Conservation (phyloP, 1,140 invertebrate species). For the Drosophila yakuba region DNA sequence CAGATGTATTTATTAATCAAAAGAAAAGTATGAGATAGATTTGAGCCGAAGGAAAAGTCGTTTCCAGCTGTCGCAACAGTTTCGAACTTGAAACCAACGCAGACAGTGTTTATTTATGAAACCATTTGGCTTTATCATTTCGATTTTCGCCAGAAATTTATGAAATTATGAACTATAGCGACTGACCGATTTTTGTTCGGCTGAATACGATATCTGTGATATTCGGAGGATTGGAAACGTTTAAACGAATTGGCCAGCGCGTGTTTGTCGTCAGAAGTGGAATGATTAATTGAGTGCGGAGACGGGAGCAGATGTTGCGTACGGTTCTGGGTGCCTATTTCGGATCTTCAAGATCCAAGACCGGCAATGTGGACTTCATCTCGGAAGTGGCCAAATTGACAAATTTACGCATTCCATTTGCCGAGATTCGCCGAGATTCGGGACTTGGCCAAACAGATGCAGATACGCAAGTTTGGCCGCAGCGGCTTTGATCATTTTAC, state of each 20-base stretch:
- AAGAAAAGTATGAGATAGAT: conserved; percentile 14
- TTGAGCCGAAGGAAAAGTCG: conserved; percentile 22
- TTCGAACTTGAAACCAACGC: conserved; percentile 39
- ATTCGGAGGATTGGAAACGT: conserved; percentile 17
- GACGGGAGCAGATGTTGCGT: conserved; percentile 47
- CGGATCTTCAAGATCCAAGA: neutral
- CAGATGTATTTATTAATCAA: conserved; percentile 33
- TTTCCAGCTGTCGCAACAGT: conserved; percentile 64
- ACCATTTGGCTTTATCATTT: conserved; percentile 54
- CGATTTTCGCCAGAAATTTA: conserved; percentile 33
- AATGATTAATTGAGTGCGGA: conserved; percentile 61
- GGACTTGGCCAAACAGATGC: conserved; percentile 32
- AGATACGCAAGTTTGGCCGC: conserved; percentile 41
- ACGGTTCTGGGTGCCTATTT: conserved; percentile 22
- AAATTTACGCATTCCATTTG: conserved; percentile 36
- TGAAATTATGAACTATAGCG: conserved; percentile 56
- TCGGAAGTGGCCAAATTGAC: conserved; percentile 46
- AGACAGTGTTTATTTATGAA: conserved; percentile 54
- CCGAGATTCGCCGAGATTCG: conserved; percentile 4
- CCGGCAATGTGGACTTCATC: conserved; percentile 6
- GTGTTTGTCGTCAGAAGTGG: conserved; percentile 58
- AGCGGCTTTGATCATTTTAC: conserved; percentile 76
- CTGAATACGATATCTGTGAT: conserved; percentile 10
- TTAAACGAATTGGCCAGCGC: conserved; percentile 57
- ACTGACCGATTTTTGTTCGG: conserved; percentile 8